Base-by-base conservation (phyloP, 2,888 invertebrate species). In the Ferrisia virgata region DNA sequence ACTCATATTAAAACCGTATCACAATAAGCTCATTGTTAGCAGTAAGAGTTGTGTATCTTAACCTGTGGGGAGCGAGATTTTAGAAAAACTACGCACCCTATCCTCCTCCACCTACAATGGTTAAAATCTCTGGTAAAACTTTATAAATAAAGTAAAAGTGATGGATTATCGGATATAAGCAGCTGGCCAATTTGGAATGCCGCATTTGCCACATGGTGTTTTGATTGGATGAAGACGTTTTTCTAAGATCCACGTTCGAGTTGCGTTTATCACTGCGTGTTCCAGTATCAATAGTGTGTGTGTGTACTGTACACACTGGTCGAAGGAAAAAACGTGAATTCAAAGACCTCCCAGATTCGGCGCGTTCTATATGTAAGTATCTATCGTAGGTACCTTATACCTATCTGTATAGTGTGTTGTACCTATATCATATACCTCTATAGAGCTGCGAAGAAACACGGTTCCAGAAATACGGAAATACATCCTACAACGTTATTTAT, bases 141-240 rank as follows among this genome's bases (percentile, higher is more conserved):
- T 47, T 72, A 33, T 47, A 47, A n/a, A 47, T 47, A 72, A 72
- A 72, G 33, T 72, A 64, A 81, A 53, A 58, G 53, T 81, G 81
- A 81, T 81, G 81, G 81, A 81, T 81, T 81, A 81, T 81, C 81
- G 81, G 64, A 81, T 81, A 15, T 64, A 81, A 81, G 81, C 81
- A 81, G 81, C 81, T 81, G 81, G 81, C 81, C 81, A 81, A 81
- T 81, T 81, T 81, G 81, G 81, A 81, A 81, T 81, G 81, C 81
- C 80, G 25, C 53, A 53, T 47, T 80, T 33, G 33, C 80, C 81
- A 81, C 81, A 81, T 81, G 81, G 81, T 81, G 81, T 81, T 81
- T 81, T 81, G 81, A 81, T 81, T 81, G 81, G 81, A 81, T 81
- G 81, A 81, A 81, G 81, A 81, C 81, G 58, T 81, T 81, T 81